Evolutionary conservation across 2,888 invertebrate species (phyloP), one percentile per base, ranked within the genome.

Genomic region (Flexamia atlantica): DNA sequence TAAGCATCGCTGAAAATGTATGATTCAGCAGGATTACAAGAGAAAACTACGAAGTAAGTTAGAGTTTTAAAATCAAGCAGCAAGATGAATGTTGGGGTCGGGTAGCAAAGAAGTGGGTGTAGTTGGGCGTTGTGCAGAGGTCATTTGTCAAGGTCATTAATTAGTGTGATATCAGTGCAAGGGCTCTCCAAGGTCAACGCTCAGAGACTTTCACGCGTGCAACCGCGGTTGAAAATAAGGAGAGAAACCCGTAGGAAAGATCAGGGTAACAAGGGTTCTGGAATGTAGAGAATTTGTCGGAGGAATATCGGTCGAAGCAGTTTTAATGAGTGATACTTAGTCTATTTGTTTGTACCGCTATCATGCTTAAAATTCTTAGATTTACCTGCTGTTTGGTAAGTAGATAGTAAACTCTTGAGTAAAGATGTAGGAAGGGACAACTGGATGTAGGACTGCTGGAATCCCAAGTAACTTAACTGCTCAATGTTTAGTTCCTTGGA

Each of bases 101-200:
- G 25, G n/a, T n/a, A n/a, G 30, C 25, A 68, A 28, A 60, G 60
- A 68, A 32, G n/a, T 5, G 32, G 7, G 20, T 3, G 28, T 20
- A 5, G 60, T 23, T 12, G 72, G 32, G 72, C 72, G 40, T n/a
- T n/a, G n/a, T 72, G 40, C 40, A 72, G 36, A 40, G 72, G 72
- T 72, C 3, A 40, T 7, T 23, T 72, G 32, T 36, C 72, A 72
- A 72, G 72, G 72, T 72, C 72, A 72, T 20, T 40, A 72, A 40
- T 72, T 72, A 40, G 9, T 23, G 40, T 40, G 40, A 40, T 72
- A 72, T 72, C 72, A 72, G 72, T 40, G 72, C 72, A 40, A 72
- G 72, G 72, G 17, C 20, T 9, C 10, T 20, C 5, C 72, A 72
- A 72, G 72, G 72, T 72, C 64, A 30, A 64, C 30, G 28, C 30